Base-by-base conservation (phyloP, 1,140 invertebrate genomes). In the Triops longicaudatus region DNA sequence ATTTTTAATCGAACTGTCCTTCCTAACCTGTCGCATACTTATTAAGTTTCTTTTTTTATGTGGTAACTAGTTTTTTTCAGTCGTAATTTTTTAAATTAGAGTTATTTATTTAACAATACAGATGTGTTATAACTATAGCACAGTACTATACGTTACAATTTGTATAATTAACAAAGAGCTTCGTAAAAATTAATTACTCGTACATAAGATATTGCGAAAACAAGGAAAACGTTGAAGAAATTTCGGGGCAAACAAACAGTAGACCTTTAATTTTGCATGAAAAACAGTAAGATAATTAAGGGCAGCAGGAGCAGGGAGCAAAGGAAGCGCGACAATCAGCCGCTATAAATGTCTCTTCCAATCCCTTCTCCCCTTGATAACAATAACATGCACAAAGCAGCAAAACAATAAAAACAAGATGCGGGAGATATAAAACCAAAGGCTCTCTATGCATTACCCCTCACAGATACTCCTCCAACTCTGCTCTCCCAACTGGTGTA, bases 351-450 rank as follows among this genome's bases (percentile, higher is more conserved):
- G 50, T 63, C 50, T 22, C 22, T 22, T 63, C 50, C 50, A 63
- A 63, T 63, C 50, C 50, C 50, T 9, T 63, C 50, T 63, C 50
- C 50, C n/a, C 50, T 63, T 63, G 50, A 63, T 63, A 63, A 63
- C 50, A 63, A 63, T 63, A 63, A 63, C 50, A 14, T 63, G 50
- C 50, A 63, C 50, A 10, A 63, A 63, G 50, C 50, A 22, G 50
- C 50, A 22, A 63, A 63, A 63, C 50, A 63, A 63, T 63, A 63
- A 63, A 63, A 63, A 63, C 50, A 63, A 63, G 50, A 63, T n/a
- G 50, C 14, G 50, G 31, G 31, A 63, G 50, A 14, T 17, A 63
- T 63, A 63, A 63, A 63, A 63, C 50, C 50, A 22, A 37, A 37
- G 14, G 10, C 50, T 63, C 14, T 17, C 50, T 63, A 63, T 63